Conservation (phyloP, 1,140 invertebrate genomes). For the Sipha flava region DNA sequence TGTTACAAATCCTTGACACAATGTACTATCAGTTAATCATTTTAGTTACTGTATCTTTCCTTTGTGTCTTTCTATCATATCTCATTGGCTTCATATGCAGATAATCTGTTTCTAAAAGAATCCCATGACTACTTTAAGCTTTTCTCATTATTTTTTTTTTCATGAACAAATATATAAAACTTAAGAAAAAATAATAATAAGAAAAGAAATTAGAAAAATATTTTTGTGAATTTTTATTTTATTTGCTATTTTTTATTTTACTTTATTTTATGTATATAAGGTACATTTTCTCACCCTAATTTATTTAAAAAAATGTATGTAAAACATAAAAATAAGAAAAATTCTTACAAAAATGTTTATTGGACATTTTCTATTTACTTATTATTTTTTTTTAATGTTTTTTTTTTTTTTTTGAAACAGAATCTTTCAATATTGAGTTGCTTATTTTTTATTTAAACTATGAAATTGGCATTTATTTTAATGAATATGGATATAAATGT, state of each 20-base stretch:
- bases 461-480: no score
- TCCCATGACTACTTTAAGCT: not conserved
- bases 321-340: not conserved
- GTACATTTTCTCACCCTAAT: not conserved
- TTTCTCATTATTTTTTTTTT: slow-evolving; percentile 7
- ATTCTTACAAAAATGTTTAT: not conserved
- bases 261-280: slow-evolving; percentile 17
- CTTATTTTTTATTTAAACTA: not conserved
- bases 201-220: not conserved
- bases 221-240: slow-evolving; percentile 15
- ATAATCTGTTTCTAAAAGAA: not conserved
- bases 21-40: not conserved
- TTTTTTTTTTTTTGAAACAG: not conserved
- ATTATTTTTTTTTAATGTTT: not conserved
- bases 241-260: not conserved
- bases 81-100: not conserved
- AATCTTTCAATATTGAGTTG: no score
- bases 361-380: not conserved
- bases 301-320: slow-evolving; percentile 6
- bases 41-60: not conserved
- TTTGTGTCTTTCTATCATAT: not conserved
- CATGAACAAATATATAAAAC: slow-evolving; percentile 8
- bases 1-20: not conserved
- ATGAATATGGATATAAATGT: no score
- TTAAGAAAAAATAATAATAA: not conserved